Conservation (phyloP, 2,888 invertebrate genomes). For the Pammene aurita region DNA sequence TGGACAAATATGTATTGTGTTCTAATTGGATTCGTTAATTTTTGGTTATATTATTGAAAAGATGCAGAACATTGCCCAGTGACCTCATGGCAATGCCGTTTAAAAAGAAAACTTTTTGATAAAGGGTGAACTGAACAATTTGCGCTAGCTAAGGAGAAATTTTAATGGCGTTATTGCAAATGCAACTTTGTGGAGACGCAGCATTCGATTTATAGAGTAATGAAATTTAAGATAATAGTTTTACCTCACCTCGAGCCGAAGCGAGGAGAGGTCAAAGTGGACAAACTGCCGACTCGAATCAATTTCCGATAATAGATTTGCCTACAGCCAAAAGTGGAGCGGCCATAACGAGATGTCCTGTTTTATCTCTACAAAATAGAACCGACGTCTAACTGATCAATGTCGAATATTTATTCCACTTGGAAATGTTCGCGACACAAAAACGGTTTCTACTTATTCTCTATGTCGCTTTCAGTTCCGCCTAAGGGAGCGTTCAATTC, state of each 20-base stretch:
- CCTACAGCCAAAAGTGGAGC: slow-evolving; percentile 59
- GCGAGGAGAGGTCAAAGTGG: slow-evolving; percentile 68
- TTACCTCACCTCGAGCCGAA: slow-evolving; percentile 62
- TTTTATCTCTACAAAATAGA: slow-evolving; percentile 52
- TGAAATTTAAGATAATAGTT: slow-evolving; percentile 64
- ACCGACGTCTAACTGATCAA: slow-evolving; percentile 33
- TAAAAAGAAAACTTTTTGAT: neutral
- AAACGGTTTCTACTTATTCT: slow-evolving; percentile 29
- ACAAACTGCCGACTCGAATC: slow-evolving; percentile 66
- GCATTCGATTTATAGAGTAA: slow-evolving; percentile 57
- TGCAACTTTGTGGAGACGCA: slow-evolving; percentile 40
- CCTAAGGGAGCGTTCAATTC: slow-evolving; percentile 16
- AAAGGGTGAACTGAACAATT: neutral
- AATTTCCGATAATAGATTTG: slow-evolving; percentile 79
- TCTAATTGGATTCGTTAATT: neutral
- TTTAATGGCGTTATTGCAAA: slow-evolving; percentile 12
- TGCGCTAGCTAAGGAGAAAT: neutral
- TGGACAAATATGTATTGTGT: slow-evolving; percentile 11
- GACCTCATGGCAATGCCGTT: neutral
- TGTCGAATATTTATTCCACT: slow-evolving; percentile 33
- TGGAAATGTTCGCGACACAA: slow-evolving; percentile 26
- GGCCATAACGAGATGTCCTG: slow-evolving; percentile 48
- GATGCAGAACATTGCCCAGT: too few species aligned
- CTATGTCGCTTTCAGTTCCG: slow-evolving; percentile 14
- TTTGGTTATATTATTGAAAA: neutral